Evolutionary conservation across 2,888 invertebrate species (phyloP).

Genomic region (Reticulitermes lucifugus): DNA sequence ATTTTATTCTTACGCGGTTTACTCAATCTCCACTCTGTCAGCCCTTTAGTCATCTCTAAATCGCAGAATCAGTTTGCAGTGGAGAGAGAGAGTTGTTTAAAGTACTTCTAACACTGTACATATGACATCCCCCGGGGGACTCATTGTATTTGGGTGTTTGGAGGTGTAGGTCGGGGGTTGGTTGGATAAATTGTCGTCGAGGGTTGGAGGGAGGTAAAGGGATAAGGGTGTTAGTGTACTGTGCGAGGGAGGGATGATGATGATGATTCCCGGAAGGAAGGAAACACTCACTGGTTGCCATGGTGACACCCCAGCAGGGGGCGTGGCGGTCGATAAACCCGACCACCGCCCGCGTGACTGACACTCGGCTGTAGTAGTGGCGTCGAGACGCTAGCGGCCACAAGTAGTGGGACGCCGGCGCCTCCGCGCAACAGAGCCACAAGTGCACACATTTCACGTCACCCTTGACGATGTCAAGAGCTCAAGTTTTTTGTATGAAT

Average conservation of each 20-base stretch:
- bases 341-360: conserved; percentile 17
- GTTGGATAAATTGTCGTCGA: conserved; percentile 16
- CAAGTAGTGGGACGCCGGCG: conserved; percentile 7
- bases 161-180: conserved; percentile 16
- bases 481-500: no score
- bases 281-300: conserved; percentile 50
- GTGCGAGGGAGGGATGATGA: conserved; percentile 20
- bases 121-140: conserved; percentile 7
- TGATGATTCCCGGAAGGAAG: conserved; percentile 45
- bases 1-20: no score
- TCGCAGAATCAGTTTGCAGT: conserved; percentile 1
- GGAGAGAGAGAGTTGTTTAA: conserved; percentile 10
- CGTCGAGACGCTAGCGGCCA: conserved; percentile 31
- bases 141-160: conserved; percentile 16
- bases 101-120: conserved; percentile 25
- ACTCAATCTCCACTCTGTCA: background rate
- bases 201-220: conserved; percentile 8
- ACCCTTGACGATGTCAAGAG: no score
- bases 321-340: conserved; percentile 43
- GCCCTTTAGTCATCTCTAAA: background rate
- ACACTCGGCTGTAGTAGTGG: background rate
- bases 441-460: no score
- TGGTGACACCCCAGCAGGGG: conserved; percentile 46
- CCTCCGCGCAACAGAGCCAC: background rate
- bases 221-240: conserved; percentile 31